Evolutionary conservation across 2,797 vertebrate species (phyloP).

Genomic region (Danionella dracula): DNA sequence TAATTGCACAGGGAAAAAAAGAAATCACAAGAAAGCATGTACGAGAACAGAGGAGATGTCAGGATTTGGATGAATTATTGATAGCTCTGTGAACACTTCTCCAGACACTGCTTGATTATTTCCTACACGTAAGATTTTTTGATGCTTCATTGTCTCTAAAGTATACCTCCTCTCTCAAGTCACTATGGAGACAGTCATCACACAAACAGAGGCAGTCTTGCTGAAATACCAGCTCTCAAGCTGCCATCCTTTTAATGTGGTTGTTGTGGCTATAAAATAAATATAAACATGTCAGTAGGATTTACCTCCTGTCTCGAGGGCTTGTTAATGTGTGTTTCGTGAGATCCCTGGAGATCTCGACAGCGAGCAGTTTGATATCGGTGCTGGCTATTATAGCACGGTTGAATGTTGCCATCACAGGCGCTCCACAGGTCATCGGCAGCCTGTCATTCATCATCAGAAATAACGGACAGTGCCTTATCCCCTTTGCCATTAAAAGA

Average conservation of each 20-base stretch:
- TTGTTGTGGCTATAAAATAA: constrained; percentile 46
- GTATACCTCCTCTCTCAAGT: constrained; percentile 29
- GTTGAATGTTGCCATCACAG: constrained; percentile 46
- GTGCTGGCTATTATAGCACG: constrained; percentile 6
- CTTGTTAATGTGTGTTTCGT: constrained; percentile 33
- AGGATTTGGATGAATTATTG: constrained; percentile 38
- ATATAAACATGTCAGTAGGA: constrained; percentile 41
- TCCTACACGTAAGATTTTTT: constrained; percentile 22
- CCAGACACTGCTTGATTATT: constrained; percentile 27
- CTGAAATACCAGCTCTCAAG: constrained; percentile 32
- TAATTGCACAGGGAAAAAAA: constrained; percentile 37
- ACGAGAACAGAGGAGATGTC: constrained; percentile 23
- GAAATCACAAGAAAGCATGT: constrained; percentile 36
- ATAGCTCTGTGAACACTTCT: constrained; percentile 22
- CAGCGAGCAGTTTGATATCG: constrained; percentile 29
- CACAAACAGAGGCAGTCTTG: constrained; percentile 31
- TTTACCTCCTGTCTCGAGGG: constrained; percentile 39
- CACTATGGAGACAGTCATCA: constrained; percentile 40
- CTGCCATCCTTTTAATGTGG: constrained; percentile 45
- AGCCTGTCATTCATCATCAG: constrained; percentile 64
- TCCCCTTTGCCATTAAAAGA: constrained; percentile 57
- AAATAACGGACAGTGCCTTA: constrained; percentile 57
- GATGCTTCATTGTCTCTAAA: constrained; percentile 34
- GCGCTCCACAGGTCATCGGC: constrained; percentile 45
- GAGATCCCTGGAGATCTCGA: constrained; percentile 16